Evolutionary conservation across 2,113 vertebrate genomes (phyloP), one percentile per base, ranked within the genome.

Genomic region (Saccopteryx leptura): DNA sequence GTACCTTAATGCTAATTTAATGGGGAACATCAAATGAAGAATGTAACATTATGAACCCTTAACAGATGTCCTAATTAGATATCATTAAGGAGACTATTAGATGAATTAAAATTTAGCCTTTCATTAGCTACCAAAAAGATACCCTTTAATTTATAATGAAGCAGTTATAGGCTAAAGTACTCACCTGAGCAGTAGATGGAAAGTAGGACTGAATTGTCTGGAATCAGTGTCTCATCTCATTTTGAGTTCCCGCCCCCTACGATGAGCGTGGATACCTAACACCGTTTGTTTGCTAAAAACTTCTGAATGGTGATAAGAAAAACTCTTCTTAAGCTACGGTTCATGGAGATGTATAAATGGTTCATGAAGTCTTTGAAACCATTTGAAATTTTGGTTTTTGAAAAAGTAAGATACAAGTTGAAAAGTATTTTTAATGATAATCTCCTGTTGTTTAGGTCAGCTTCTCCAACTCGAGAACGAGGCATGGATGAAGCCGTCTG

Each of bases 51-150:
- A 72, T 78, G 74, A 93, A 94, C 71, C 72, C 48, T 91, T 58
- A 96, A 66, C 84, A 96, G 83, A 86, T 92, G 71, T 93, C 76
- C 91, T 96, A 94, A 96, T 98, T 97, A 96, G 26, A 84, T 93
- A 66, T 89, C 74, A 88, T 92, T 94, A 97, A 93, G 58, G 65
- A 12, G 2, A 81, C 89, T 96, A 65, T 92, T 95, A 96, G 14
- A 95, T 83, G 28, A 52, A 61, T 84, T 96, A 66, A 97, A 97
- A 93, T 78, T 60, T 79, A 97, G 78, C 1, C 7, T 91, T 97
- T 96, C 66, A 86, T 66, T 92, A 97, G 76, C n/a, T 96, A 85
- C 91, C 63, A 91, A 95, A 96, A 97, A 96, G 58, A 92, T 60
- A 89, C 0, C 48, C 17, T 50, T 93, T 89, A 96, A 94, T 90